Evolutionary conservation across 35 echinoderm and acorn worm genomes (phyloP), one percentile per base, ranked within the genome.

Genomic region (Holothuria glaberrima): DNA sequence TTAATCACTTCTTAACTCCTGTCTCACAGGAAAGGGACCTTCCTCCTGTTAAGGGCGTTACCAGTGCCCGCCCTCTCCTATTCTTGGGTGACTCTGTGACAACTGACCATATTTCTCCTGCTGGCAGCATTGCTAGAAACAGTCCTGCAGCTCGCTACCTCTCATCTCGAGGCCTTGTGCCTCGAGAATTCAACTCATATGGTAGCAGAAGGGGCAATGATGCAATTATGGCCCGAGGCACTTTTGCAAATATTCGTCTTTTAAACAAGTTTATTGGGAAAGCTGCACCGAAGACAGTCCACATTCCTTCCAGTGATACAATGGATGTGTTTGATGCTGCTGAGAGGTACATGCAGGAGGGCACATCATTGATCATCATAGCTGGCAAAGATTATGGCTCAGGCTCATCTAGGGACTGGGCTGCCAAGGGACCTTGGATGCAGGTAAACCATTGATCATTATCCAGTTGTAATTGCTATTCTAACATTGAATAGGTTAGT

Each of bases 391-490:
- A 99, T 60, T 99, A 99, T 66, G 97, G 97, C 30, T 93, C 91
- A 9, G 97, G 97, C 9, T 99, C 97, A 12, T 99, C 97, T 66
- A 92, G 97, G 58, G 97, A 99, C 73, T 99, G 97, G 97, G 97
- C 97, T 86, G 97, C 97, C 25, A 99, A 99, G 89, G 97, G 97
- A 69, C 97, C 97, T 25, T 99, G 93, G 93, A 93, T 99, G 93
- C 91, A 89, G 88, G 96, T 98, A 87, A 36, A 59, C 50, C 1
- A 9, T 54, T 54, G 5, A 12, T 54, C 12, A 5, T 54, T 14
- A 14, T 14, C 50, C 50, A 14, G 50, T 62, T 30, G 33, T 10
- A 33, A 26, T 69, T 69, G 14, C 6, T 21, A 29, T 12, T 26
- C 3, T 69, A 33, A 10, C 10, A 16, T 26, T 69, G 9, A 69